phyloP scores from a whole-genome alignment of 2,888 invertebrate species.

The Cybosia mesomella region DNA sequence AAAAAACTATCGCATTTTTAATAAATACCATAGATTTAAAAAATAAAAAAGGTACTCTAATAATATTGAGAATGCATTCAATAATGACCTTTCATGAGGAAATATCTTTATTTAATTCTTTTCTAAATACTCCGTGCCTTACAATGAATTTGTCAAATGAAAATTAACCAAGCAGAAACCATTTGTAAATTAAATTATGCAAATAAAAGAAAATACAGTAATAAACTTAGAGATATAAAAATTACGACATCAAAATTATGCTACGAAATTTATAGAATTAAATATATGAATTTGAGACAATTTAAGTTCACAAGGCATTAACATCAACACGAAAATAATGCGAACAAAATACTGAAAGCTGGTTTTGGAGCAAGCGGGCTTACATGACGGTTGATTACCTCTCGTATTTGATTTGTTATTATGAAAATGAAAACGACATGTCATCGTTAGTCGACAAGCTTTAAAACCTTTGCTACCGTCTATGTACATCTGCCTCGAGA shows the following conservation, averaged over 20 bases:
- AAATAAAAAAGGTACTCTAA: too few relatives aligned
- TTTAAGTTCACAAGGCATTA: slow-evolving; percentile 47
- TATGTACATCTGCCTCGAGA: slow-evolving; percentile 21
- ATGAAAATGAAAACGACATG: slow-evolving; percentile 9
- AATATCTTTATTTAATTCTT: too few relatives aligned
- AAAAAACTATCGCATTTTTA: neutral
- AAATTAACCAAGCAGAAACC: neutral
- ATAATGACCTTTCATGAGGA: too few relatives aligned
- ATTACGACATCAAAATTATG: slow-evolving; percentile 23
- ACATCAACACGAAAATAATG: slow-evolving; percentile 40
- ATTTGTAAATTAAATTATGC: neutral
- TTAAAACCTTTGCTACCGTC: slow-evolving; percentile 5
- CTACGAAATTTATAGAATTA: neutral
- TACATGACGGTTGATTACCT: slow-evolving; percentile 7
- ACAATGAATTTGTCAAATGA: neutral
- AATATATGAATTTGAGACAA: neutral
- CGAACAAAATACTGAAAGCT: slow-evolving; percentile 33
- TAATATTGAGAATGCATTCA: too few relatives aligned
- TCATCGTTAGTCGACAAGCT: slow-evolving; percentile 7
- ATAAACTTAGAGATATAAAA: neutral
- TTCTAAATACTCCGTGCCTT: too few relatives aligned
- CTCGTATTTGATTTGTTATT: neutral
- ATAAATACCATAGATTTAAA: too few relatives aligned
- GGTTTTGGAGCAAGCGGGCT: slow-evolving; percentile 31
- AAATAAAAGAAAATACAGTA: neutral